A percentile compares a stretch with the other conserved stretches of the same genome.
phyloP scores from a whole-genome alignment of 2,113 vertebrate genomes.

The Eubucco bourcierii region DNA sequence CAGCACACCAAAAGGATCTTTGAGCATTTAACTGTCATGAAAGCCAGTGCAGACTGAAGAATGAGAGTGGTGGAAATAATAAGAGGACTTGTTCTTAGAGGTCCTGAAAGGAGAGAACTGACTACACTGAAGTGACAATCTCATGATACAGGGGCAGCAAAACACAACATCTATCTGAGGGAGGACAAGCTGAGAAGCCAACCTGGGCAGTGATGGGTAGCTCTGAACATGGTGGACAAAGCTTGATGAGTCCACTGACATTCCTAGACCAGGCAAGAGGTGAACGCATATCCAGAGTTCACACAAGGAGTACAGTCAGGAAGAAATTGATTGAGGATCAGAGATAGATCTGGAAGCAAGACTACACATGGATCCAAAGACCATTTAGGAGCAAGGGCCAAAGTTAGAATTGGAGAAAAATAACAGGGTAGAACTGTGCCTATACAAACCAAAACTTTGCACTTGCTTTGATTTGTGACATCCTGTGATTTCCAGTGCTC shows the following conservation, averaged over 20 bases:
- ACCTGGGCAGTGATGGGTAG: background rate
- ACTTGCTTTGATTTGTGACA: background rate
- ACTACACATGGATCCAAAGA: background rate
- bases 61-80: background rate
- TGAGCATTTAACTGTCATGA: background rate
- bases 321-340: background rate
- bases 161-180: background rate
- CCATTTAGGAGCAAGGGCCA: background rate
- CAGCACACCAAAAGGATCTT: background rate
- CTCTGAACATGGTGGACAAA: background rate
- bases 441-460: background rate
- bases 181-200: background rate
- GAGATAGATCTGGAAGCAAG: background rate
- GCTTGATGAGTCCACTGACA: accelerated
- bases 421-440: accelerated
- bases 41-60: background rate
- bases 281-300: background rate
- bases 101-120: background rate
- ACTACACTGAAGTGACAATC: background rate
- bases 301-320: background rate
- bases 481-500: background rate
- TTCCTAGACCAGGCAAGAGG: background rate
- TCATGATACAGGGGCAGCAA: background rate
- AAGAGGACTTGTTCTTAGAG: background rate
- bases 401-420: background rate